Base-by-base conservation (phyloP, 2,888 invertebrate species). In the Leptinotarsa haldemani region DNA sequence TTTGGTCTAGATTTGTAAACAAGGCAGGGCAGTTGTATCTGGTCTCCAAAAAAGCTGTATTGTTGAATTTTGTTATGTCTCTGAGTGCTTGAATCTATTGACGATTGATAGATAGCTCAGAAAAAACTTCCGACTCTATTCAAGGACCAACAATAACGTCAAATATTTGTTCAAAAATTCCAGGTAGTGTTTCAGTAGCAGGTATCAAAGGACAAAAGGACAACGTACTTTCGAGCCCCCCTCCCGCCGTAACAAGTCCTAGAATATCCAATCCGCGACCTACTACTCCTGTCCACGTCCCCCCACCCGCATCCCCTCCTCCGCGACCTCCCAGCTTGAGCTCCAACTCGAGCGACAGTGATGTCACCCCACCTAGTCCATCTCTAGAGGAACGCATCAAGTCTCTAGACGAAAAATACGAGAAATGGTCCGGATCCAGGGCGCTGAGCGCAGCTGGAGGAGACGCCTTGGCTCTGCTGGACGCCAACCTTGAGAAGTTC, bases 371-470 rank as follows among this genome's bases (percentile, higher is more conserved):
- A 52, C 92, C 93, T 74, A 93, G 93, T 81, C 94, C 95, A 3
- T 93, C 94, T 30, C 90, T 98, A 80, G 97, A 98, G 85, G 97
- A 98, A 86, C 91, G 97, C 78, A 95, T 99, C 82, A 93, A 95
- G 79, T 95, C 94, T 69, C 90, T 98, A 73, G 97, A 98, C 88
- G 97, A 97, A 87, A 96, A 95, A 86, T 96, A 97, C 85, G 96
- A 96, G 84, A 94, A 94, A 82, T 96, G 96, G 96, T 94, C 94
- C 56, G 93, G 93, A 63, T 90, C 91, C 68, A 89, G 92, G 78
- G 90, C 91, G 48, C 83, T 91, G 61, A 89, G 92, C 81, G 90
- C 92, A 9, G 88, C 90, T 1, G 90, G 88, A 16, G 87, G 89
- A 48, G 90, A 90, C 76, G 89, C 89, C 1, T 83, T 89, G 40